Percentiles rank a stretch among this genome's conserved stretches.
These are phyloP conservation scores for Styela plicata DNA, from an alignment of 23 tunicate species.

Conservation along the genomic window DNA sequence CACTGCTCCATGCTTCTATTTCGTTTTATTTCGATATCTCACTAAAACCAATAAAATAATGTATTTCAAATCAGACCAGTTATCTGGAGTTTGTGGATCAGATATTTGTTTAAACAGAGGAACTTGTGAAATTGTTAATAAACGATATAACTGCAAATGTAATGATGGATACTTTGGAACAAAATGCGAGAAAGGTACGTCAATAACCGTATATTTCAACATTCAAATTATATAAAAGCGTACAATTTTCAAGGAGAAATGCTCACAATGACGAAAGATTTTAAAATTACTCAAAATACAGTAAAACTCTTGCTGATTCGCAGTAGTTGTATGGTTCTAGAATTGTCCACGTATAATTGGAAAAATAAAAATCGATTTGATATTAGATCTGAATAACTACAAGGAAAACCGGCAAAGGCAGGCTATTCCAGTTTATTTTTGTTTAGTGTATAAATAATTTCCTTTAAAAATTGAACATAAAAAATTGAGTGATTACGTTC, in stretches of 20 bases:
- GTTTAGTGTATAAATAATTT: background rate
- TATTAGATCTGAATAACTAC: no score
- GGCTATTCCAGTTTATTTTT: no score
- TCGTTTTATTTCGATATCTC: background rate
- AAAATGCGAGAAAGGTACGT: conserved; percentile 3
- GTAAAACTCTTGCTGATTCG: background rate
- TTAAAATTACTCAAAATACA: no score
- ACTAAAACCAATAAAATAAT: no score
- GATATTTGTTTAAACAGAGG: background rate
- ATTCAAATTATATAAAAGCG: no score
- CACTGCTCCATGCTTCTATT: no score
- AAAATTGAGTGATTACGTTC: background rate
- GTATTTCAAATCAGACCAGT: background rate
- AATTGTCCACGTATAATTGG: no score
- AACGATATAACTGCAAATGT: background rate
- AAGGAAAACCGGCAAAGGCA: no score
- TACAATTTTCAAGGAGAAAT: no score
- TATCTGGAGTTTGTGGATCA: background rate
- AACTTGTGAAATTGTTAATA: background rate
- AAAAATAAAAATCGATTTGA: no score
- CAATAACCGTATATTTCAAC: background rate
- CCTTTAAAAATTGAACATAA: background rate
- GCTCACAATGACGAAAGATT: background rate
- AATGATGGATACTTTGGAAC: background rate
- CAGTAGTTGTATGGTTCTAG: no score